Percentiles rank a stretch among this genome's conserved stretches.
Evolutionary conservation across 2,888 invertebrate genomes (phyloP).

Genomic region (Drosophila sordidapex): DNA sequence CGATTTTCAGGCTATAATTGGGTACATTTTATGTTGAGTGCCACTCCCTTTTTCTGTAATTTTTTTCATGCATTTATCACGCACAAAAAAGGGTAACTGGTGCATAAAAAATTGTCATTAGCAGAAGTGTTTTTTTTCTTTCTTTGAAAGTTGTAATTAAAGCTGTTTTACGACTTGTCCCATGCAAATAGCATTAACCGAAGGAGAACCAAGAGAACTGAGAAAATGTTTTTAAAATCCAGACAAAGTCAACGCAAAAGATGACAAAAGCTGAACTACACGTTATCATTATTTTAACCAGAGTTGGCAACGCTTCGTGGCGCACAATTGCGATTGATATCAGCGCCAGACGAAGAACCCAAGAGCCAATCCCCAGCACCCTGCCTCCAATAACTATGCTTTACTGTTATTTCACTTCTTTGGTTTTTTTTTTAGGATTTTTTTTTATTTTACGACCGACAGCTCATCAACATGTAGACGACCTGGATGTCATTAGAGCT

Average conservation of each 20-base stretch:
- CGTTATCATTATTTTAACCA: conserved; percentile 70
- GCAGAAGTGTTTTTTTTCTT: conserved; percentile 2
- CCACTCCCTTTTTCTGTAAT: neutral
- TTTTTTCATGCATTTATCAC: conserved; percentile 4
- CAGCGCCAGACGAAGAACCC: conserved; percentile 32
- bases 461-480: conserved; percentile 58
- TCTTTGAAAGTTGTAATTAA: conserved; percentile 49
- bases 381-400: conserved; percentile 40
- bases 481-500: conserved; percentile 73
- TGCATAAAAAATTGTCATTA: conserved; percentile 36
- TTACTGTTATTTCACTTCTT: conserved; percentile 19
- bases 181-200: conserved; percentile 59
- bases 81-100: neutral
- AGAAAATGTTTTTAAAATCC: conserved; percentile 35
- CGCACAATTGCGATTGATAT: conserved; percentile 58
- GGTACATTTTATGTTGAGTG: neutral
- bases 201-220: conserved; percentile 22
- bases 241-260: conserved; percentile 25
- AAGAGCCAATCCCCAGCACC: neutral
- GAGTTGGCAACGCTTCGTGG: conserved; percentile 43
- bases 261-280: conserved; percentile 32
- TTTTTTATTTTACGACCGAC: conserved; percentile 49
- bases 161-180: conserved; percentile 11
- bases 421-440: neutral
- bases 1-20: too few relatives aligned